Conservation (phyloP, 2,113 vertebrate genomes). For the Ranitomeya imitator region DNA sequence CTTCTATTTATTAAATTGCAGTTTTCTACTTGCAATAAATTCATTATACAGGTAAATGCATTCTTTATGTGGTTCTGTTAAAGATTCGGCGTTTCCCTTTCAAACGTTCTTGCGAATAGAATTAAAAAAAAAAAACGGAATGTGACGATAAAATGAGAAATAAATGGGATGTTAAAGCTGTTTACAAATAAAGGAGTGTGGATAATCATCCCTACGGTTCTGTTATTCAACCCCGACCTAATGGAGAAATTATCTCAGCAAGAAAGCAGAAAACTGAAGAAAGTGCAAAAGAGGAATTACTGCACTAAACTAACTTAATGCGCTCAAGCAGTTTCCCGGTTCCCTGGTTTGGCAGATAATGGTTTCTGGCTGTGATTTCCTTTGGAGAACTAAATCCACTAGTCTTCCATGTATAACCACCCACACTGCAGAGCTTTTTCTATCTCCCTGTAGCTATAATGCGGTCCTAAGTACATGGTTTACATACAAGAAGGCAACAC, state of each 20-base stretch:
- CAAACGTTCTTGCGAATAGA: not conserved
- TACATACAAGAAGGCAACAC: slow-evolving; percentile 36
- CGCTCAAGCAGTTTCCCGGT: slow-evolving; percentile 40
- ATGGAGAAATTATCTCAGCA: slow-evolving; percentile 57
- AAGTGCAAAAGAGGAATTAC: slow-evolving; percentile 54
- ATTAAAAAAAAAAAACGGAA: not conserved
- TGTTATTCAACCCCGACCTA: slow-evolving; percentile 44
- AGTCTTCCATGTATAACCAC: slow-evolving; percentile 43
- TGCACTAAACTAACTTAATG: slow-evolving; percentile 54
- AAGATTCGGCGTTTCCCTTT: not conserved
- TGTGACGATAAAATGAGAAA: slow-evolving; percentile 13
- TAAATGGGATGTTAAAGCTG: slow-evolving; percentile 49
- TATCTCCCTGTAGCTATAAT: slow-evolving; percentile 49
- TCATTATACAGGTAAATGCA: not conserved
- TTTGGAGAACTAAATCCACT: slow-evolving; percentile 45
- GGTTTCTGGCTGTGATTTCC: slow-evolving; percentile 54
- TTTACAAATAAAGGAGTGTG: slow-evolving; percentile 51
- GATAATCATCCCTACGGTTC: slow-evolving; percentile 46
- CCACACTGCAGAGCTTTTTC: slow-evolving; percentile 25
- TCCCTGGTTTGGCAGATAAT: slow-evolving; percentile 51
- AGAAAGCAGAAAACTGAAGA: slow-evolving; percentile 43
- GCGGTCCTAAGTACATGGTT: slow-evolving; percentile 27
- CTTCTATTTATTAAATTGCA: not conserved
- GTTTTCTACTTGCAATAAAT: not conserved
- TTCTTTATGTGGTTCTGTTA: not conserved